These are phyloP conservation scores for Metopolophium dirhodum DNA, from an alignment of 1,140 invertebrate genomes.

Conservation along the genomic window DNA sequence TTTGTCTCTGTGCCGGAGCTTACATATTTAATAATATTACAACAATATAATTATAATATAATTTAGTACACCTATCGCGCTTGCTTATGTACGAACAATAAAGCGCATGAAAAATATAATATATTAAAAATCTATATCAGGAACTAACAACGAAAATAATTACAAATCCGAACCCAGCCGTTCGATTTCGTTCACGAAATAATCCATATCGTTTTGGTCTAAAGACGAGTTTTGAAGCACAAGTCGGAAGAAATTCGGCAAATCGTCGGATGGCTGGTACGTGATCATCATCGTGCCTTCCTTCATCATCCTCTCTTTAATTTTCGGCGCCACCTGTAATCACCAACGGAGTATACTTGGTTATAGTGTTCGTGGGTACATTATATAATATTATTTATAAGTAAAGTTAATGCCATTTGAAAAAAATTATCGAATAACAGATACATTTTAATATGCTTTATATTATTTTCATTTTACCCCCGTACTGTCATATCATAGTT, in stretches of 20 bases:
- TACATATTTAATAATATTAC: slow-evolving; percentile 8
- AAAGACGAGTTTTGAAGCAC: slow-evolving; percentile 89
- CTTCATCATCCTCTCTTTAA: slow-evolving; percentile 95
- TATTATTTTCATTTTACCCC: not conserved
- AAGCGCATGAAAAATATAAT: not conserved
- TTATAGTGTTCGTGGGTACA: not conserved
- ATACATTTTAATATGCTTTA: not conserved
- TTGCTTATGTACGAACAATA: not conserved
- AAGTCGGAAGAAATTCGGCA: slow-evolving; percentile 92
- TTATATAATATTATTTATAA: not conserved
- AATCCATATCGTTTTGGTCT: slow-evolving; percentile 80
- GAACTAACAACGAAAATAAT: not conserved
- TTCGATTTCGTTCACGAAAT: slow-evolving; percentile 87
- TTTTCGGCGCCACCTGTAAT: slow-evolving; percentile 79
- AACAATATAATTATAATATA: slow-evolving; percentile 3
- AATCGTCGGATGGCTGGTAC: slow-evolving; percentile 82
- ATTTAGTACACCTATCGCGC: slow-evolving; percentile 7
- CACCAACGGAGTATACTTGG: not conserved
- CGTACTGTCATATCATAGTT: not conserved
- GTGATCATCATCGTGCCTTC: slow-evolving; percentile 94
- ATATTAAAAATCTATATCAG: slow-evolving; percentile 33
- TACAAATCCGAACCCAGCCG: slow-evolving; percentile 75
- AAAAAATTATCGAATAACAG: not conserved
- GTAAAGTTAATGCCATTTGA: not conserved
- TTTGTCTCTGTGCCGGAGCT: not conserved